phyloP scores from a whole-genome alignment of 2,113 vertebrate species.

The Xyliphius kryptos region DNA sequence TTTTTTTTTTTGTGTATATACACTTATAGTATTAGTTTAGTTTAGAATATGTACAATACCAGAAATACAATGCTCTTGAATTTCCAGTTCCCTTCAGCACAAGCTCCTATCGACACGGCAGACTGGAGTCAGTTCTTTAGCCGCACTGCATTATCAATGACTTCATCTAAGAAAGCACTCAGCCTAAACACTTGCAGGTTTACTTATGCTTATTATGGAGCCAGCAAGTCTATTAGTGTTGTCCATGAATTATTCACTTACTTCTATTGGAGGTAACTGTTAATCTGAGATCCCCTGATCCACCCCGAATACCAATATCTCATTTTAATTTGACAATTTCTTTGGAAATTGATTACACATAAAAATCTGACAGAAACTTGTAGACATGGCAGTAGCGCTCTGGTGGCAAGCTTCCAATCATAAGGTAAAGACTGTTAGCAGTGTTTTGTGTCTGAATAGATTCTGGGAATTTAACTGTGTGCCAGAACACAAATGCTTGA shows the following conservation, averaged over 20 bases:
- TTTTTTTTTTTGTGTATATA: no score
- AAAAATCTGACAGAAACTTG: not conserved
- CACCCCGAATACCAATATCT: constrained; percentile 6
- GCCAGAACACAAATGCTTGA: no score
- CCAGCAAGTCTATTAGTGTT: constrained; percentile 51
- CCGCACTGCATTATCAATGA: constrained; percentile 40
- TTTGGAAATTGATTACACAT: not conserved
- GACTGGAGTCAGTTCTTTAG: constrained; percentile 23
- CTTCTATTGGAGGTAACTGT: constrained; percentile 18
- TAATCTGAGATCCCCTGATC: not conserved
- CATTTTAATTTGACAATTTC: not conserved
- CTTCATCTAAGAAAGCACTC: constrained; percentile 60
- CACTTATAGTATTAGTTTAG: no score
- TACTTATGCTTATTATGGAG: constrained; percentile 54
- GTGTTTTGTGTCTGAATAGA: no score
- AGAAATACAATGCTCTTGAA: constrained; percentile 39
- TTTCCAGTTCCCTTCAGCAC: constrained; percentile 40
- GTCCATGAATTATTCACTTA: constrained; percentile 43
- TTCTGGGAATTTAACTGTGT: no score
- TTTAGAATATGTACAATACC: constrained; percentile 41
- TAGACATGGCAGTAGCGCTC: not conserved
- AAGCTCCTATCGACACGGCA: constrained; percentile 46
- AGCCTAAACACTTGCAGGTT: constrained; percentile 59
- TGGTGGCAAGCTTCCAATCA: no score
- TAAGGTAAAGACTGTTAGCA: no score